A percentile compares a stretch with the other conserved stretches of the same genome.
These are phyloP conservation scores for Alosa alosa DNA, from an alignment of 2,113 vertebrate genomes.

Conservation along the genomic window DNA sequence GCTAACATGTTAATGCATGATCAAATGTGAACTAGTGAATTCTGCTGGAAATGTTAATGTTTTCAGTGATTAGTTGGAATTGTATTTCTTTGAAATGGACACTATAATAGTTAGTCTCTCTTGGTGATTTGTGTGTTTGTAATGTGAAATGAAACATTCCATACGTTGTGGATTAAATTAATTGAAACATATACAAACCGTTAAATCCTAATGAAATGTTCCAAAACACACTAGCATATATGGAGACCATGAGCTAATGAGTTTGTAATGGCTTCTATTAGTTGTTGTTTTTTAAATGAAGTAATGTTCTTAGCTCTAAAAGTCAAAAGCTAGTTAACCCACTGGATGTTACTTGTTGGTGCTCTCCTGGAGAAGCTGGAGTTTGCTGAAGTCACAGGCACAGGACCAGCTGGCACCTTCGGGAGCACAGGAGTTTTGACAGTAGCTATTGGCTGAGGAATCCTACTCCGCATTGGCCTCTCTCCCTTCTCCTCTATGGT, in stretches of 20 bases:
- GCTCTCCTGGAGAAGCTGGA: not conserved
- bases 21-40: too few species aligned
- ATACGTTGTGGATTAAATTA: too few species aligned
- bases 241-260: too few species aligned
- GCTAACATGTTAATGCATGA: not conserved
- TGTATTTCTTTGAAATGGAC: not conserved
- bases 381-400: slow-evolving; percentile 1
- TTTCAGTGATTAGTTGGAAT: not conserved
- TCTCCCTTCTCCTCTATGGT: slow-evolving; percentile 77
- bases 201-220: too few species aligned
- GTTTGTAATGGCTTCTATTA: too few species aligned
- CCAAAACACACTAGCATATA: too few species aligned
- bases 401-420: slow-evolving; percentile 37
- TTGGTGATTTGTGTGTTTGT: too few species aligned
- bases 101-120: not conserved
- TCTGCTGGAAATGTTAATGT: not conserved
- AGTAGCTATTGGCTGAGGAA: slow-evolving; percentile 81
- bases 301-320: not conserved
- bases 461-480: slow-evolving; percentile 77
- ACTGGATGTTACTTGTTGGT: not conserved
- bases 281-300: too few species aligned
- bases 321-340: not conserved
- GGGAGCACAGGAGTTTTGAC: slow-evolving; percentile 56
- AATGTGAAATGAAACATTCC: too few species aligned
- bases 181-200: too few species aligned